Base-by-base conservation (phyloP, 2,797 vertebrate species). In the Echiichthys vipera region DNA sequence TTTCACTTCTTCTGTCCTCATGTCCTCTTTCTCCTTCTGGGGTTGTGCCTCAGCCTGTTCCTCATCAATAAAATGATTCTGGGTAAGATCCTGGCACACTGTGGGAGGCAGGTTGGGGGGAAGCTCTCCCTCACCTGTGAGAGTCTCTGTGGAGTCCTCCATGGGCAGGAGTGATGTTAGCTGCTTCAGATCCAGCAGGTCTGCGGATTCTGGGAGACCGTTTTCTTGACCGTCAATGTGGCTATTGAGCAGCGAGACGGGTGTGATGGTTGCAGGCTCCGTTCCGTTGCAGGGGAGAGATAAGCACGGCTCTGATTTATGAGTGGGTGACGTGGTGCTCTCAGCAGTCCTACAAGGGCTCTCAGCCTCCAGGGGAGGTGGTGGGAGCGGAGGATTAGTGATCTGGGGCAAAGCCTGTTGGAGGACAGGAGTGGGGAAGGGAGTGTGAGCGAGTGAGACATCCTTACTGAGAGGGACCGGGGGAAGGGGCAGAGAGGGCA, bases 101-200 rank as follows among this genome's bases (percentile, higher is more conserved):
- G 64, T 22, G 32, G 71, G 74, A 20, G 72, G 63, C 2, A 25
- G 65, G 34, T 46, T 13, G 0, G 77, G 64, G 8, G 80, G 77
- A n/a, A 36, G 46, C 13, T 84, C 88, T 32, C 61, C 89, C 34
- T 94, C 88, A 25, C 91, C 94, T 6, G 87, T 94, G 25, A 94
- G 86, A 1, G 93, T 95, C 86, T 95, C 93, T 0, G 94, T 92
- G 55, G 95, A 95, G 76, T 93, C 92, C 59, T 94, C 93, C 91
- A 94, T 78, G 9, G 84, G 88, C 18, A 73, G 61, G 20, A 75
- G 70, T 1, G 85, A 57, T 4, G 62, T 54, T 3, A 80, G 84
- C 61, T 73, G 86, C 68, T 91, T 88, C 32, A 84, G 65, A 70
- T 78, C 66, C 58, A 89, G 74, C 57, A 89, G 84, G 61, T 68